Percentiles rank a stretch among this genome's conserved stretches.
Conservation (phyloP, 1,140 invertebrate species). For the Augochlora pura region DNA sequence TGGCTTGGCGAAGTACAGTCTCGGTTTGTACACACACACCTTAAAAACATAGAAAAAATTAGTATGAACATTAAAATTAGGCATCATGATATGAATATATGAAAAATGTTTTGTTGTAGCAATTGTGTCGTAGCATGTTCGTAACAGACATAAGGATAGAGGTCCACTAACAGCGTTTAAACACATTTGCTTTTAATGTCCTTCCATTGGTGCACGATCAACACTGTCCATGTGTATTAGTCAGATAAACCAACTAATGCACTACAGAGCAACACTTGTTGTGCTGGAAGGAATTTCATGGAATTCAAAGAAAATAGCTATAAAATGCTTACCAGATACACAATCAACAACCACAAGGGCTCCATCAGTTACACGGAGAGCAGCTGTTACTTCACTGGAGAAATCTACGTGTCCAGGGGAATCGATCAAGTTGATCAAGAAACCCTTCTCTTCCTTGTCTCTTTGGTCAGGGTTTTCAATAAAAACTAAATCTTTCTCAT, state of each 20-base stretch:
- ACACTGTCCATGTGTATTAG: constrained; percentile 73
- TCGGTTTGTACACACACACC: constrained; percentile 99
- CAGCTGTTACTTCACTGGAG: constrained; percentile 99
- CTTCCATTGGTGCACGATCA: constrained; percentile 81
- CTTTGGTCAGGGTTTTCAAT: constrained; percentile 94
- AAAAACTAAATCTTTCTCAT: constrained; percentile 94
- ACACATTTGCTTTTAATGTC: constrained; percentile 73
- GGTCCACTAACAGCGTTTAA: constrained; percentile 84
- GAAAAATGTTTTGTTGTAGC: constrained; percentile 56
- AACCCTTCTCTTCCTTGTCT: constrained; percentile 94
- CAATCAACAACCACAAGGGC: constrained; percentile 99
- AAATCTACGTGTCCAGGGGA: constrained; percentile 99
- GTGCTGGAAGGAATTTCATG: constrained; percentile 77
- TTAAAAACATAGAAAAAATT: constrained; percentile 74
- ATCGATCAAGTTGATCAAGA: constrained; percentile 99
- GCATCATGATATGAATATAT: neutral
- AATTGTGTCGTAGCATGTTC: constrained; percentile 80
- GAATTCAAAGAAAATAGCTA: neutral
- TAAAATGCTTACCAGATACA: constrained; percentile 90
- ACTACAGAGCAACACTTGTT: constrained; percentile 78
- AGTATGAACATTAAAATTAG: constrained; percentile 8
- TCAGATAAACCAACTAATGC: constrained; percentile 60
- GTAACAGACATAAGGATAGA: constrained; percentile 85
- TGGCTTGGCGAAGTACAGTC: constrained; percentile 99
- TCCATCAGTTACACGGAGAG: constrained; percentile 99